Percentiles rank a stretch among this genome's conserved stretches.
These are phyloP conservation scores for Lordiphosa fenestrarum DNA, from an alignment of 2,888 invertebrate genomes.

Conservation along the genomic window DNA sequence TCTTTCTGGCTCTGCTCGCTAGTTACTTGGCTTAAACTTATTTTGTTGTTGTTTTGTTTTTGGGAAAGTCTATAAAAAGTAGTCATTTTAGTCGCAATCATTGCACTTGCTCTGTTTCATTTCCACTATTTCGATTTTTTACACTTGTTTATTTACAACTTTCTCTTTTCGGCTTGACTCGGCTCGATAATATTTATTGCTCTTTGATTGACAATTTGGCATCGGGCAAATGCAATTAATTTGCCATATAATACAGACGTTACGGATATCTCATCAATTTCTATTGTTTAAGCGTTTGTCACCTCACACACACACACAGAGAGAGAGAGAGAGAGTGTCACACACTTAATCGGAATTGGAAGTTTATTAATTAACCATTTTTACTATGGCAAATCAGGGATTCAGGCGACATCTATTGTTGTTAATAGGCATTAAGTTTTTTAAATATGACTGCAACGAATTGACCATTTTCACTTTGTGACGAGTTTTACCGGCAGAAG, in stretches of 20 bases:
- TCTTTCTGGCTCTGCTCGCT: constrained; percentile 40
- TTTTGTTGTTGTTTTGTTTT: constrained; percentile 13
- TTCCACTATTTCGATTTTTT: constrained; percentile 7
- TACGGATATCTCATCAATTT: constrained; percentile 68
- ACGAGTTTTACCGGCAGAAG: not conserved
- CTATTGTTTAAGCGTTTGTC: constrained; percentile 71
- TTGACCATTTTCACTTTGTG: constrained; percentile 9
- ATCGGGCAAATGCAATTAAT: constrained; percentile 57
- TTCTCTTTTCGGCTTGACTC: constrained; percentile 8
- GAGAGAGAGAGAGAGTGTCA: too few relatives aligned
- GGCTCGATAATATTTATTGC: constrained; percentile 54
- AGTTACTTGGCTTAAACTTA: constrained; percentile 48
- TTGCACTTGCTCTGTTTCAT: constrained; percentile 16
- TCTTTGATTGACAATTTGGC: constrained; percentile 69
- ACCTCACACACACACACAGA: constrained; percentile 35
- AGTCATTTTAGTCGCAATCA: constrained; percentile 27
- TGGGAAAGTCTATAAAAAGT: constrained; percentile 14
- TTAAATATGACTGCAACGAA: constrained; percentile 49
- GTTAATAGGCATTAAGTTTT: constrained; percentile 59
- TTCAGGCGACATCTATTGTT: constrained; percentile 53
- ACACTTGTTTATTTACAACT: constrained; percentile 36
- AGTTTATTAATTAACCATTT: constrained; percentile 71
- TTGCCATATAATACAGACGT: constrained; percentile 73
- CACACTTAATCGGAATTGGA: not conserved
- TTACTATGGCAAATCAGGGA: constrained; percentile 38